A percentile compares a stretch with the other conserved stretches of the same genome.
Evolutionary conservation across 2,113 vertebrate species (phyloP).

Genomic region (Nibea albiflora): DNA sequence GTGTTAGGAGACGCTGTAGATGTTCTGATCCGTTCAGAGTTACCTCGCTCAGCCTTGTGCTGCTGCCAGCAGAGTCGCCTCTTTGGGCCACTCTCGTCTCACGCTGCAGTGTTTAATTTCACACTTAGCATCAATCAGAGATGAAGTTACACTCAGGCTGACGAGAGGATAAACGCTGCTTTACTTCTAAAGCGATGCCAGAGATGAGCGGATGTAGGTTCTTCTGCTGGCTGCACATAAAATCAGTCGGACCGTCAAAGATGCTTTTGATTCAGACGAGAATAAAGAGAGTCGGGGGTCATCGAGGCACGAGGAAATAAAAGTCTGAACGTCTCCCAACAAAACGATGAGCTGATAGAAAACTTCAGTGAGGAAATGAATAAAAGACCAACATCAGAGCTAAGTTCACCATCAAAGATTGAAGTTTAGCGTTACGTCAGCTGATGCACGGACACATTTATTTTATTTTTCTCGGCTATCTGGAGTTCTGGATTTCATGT

Average conservation of each 20-base stretch:
- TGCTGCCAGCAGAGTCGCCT: not conserved
- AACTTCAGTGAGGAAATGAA: constrained; percentile 9
- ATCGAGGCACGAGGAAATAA: constrained; percentile 2
- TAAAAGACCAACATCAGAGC: not conserved
- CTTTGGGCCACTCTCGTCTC: not conserved
- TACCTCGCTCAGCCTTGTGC: not conserved
- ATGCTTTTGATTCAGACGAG: constrained; percentile 14
- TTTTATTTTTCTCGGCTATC: not conserved
- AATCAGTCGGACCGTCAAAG: constrained; percentile 19
- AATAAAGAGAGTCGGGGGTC: constrained; percentile 7
- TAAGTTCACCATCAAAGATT: constrained; percentile 27
- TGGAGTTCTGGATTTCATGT: not conserved
- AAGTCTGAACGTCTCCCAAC: not conserved
- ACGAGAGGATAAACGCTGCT: not conserved
- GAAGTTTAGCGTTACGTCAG: not conserved
- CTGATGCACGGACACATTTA: constrained; percentile 2
- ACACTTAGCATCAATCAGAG: not conserved
- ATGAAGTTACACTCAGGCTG: not conserved
- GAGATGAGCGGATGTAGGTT: not conserved
- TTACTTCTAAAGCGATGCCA: not conserved
- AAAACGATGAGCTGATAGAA: not conserved
- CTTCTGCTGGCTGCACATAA: constrained; percentile 2
- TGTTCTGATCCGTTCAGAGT: not conserved
- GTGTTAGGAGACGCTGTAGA: not conserved
- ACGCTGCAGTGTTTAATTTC: not conserved